Base-by-base conservation (phyloP, 1,140 invertebrate genomes). In the Hesperophylax magnus region DNA sequence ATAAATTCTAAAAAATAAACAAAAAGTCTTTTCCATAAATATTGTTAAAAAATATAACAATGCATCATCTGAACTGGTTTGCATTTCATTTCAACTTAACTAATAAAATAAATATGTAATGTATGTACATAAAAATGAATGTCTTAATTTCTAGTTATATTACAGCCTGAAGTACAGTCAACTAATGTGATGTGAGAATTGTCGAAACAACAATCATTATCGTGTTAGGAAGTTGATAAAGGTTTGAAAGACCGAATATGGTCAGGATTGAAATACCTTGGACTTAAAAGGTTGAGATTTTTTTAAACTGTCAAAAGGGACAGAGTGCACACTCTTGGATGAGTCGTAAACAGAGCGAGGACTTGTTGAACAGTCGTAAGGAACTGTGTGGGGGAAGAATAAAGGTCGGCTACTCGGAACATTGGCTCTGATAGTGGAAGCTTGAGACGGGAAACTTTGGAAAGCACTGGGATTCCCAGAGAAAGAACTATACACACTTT, bases 321-420 rank as follows among this genome's bases (percentile, higher is more conserved):
- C 1, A 47, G 39, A 8, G 11, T 47, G 39, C 11, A 3, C 6
- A 47, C 39, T 47, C 39, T 47, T 47, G 39, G 39, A 47, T 11
- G 39, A 47, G 11, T 47, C 11, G 39, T 47, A 47, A 14, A 47
- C 39, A 47, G 39, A 47, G 39, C 20, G 31, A 53, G 58, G 60
- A 47, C 27, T 34, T 3, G n/a, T 67, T 54, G 77, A 78, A 53
- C 77, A 77, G 76, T 82, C 22, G 54, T 74, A 83, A 53, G 78
- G 75, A 47, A 83, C 65, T n/a, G 31, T 22, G 17, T 60, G 24
- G 6, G 82, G 76, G 27, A 78, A 78, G 31, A 80, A 74, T 52
- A 81, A 54, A 22, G 82, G 71, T 22, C 71, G 54, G 31, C 80
- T 80, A 20, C 34, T 77, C 1, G 58, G 22, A 52, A 83, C 31